Conservation (phyloP, 2,113 vertebrate species). For the Cyanoliseus patagonus region DNA sequence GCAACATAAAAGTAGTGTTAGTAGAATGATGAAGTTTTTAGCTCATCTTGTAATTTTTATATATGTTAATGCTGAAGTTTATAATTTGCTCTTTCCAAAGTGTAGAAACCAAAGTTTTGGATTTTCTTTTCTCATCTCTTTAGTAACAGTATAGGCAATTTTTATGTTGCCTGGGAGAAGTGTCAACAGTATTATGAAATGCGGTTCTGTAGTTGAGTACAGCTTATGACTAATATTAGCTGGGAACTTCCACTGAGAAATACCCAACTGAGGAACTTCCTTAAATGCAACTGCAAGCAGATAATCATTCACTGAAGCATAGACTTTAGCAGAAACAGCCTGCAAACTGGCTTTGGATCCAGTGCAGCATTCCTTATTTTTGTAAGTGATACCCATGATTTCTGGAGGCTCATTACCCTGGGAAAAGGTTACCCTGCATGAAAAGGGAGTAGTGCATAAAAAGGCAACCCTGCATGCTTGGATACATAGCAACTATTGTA, state of each 20-base stretch:
- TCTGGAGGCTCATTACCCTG: not conserved
- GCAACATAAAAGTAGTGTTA: not conserved
- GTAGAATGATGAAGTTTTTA: not conserved
- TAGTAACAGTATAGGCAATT: not conserved
- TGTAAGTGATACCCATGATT: not conserved
- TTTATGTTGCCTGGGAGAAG: not conserved
- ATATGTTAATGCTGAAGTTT: not conserved
- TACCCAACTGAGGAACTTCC: slow-evolving; percentile 78
- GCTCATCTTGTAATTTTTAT: not conserved
- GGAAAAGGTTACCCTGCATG: not conserved
- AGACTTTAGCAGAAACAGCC: slow-evolving; percentile 58
- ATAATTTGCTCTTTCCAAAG: not conserved
- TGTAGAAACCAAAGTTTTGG: slow-evolving; percentile 6
- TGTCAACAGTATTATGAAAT: slow-evolving; percentile 40
- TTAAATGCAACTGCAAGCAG: slow-evolving; percentile 66
- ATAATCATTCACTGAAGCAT: slow-evolving; percentile 42
- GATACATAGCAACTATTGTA: not conserved
- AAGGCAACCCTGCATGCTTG: not conserved
- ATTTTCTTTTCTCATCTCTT: slow-evolving; percentile 40
- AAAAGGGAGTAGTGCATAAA: not conserved
- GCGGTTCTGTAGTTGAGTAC: not conserved
- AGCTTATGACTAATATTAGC: slow-evolving; percentile 62
- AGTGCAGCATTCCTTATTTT: not conserved
- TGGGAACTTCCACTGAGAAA: slow-evolving; percentile 83
- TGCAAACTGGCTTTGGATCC: slow-evolving; percentile 39